Base-by-base conservation (phyloP, 2,797 vertebrate genomes). In the Huso huso region DNA sequence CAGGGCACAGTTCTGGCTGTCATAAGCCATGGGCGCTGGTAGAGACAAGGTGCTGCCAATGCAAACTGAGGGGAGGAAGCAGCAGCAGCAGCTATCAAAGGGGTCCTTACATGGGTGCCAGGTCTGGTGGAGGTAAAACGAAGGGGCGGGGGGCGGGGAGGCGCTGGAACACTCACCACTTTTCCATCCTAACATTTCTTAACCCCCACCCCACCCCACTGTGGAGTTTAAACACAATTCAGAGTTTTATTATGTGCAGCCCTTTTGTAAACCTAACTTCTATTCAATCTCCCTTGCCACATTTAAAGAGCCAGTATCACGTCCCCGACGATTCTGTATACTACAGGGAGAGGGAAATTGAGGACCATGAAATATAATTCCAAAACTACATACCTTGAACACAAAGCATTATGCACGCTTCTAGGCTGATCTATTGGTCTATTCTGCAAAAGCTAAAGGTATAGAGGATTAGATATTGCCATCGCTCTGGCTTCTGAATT, bases 21-120 rank as follows among this genome's bases (percentile, higher is more conserved):
- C 50, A 8, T 65, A 71, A 75, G 73, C 74, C 23, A 37, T 3
- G 23, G 23, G 74, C 75, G 49, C 7, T 58, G 72, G 75, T 79
- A 74, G 79, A 11, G 72, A 64, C 74, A 76, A 67, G 67, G 77
- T 65, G 72, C 74, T 82, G 81, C 82, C 86, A 85, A 85, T 76
- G 77, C 71, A 85, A 84, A 85, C 71, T 69, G 76, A 82, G 81
- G 78, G 77, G 81, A 70, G 74, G 74, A 70, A 18, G 15, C 15
- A 18, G 15, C 15, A 18, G 15, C 15, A 81, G 74, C 58, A 62
- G 73, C 75, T 79, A 80, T 83, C 79, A 85, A 83, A 86, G 76
- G 63, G 51, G 67, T 76, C 77, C 76, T 79, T 82, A 75, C 75
- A 83, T 71, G 77, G 74, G 75, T 76, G 73, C 76, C 78, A 79